Evolutionary conservation across 2,113 vertebrate species (phyloP), one percentile per base, ranked within the genome.

Genomic region (Seriola rivoliana): DNA sequence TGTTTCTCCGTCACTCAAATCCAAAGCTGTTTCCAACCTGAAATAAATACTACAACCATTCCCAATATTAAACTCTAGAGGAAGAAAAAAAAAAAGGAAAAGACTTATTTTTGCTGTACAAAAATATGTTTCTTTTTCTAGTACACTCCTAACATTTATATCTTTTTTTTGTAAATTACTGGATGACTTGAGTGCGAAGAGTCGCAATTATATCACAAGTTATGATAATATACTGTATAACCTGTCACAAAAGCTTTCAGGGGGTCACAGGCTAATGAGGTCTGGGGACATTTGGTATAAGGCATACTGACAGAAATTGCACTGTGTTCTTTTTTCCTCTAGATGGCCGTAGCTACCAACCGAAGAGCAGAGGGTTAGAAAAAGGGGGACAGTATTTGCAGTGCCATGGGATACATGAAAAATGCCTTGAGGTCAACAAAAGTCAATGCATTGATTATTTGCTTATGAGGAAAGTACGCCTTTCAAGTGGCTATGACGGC

Each of bases 271-370:
- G 42, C 46, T 21, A 46, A 38, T 11, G 10, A 11, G 11, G 16
- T 63, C 4, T 52, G 25, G n/a, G n/a, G 46, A 29, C 32, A 17
- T 59, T 1, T 66, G 6, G 4, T 17, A 5, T 44, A 4, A 54
- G 6, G 0, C 1, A 32, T 12, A 44, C 5, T 58, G 7, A 75
- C 46, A 11, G 50, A 13, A 69, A 68, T 3, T 86, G 84, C 68
- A 85, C 21, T 87, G 67, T 65, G 32, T 3, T 57, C 0, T 34
- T 40, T 21, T 73, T 5, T 72, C 91, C 94, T 87, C 87, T 91
- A 94, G 94, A 90, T 89, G 94, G 92, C 69, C 71, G 74, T 11
- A 93, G 44, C 85, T 40, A 66, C 85, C 44, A 78, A 40, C 60
- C 40, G 32, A 44, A 84, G 8, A 46, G 0, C 36, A 62, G 13